Base-by-base conservation (phyloP, 2,888 invertebrate genomes). In the Hypsopygia costalis region DNA sequence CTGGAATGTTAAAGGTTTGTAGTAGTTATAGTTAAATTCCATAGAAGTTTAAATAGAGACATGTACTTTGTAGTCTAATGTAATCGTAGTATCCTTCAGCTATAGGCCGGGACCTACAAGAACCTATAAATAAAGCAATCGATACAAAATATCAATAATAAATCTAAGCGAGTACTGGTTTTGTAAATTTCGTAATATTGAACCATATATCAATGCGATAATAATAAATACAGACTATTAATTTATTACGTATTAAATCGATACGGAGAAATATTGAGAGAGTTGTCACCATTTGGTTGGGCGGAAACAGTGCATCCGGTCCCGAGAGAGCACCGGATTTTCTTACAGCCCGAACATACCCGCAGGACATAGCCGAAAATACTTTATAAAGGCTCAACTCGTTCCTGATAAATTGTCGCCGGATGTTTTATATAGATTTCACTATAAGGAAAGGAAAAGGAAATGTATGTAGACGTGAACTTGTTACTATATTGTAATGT, bases 371-470 rank as follows among this genome's bases (percentile, higher is more conserved):
- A 55, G 50, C 62, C 64, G 60, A 62, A 75, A 76, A 78, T 72
- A 74, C 70, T 71, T 72, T 70, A 70, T 66, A 74, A 59, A 69
- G 63, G 63, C 62, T 55, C 57, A 53, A 60, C 63, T 60, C 55
- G 56, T 63, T 59, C 52, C 58, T 73, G 73, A 80, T 75, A 72
- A 72, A 75, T 76, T 71, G 72, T 66, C 64, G 59, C 65, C 69
- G 72, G 74, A 74, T 69, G 64, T 65, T 74, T 68, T 65, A 67
- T 71, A 74, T 74, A 70, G 69, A 74, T 76, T 76, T 59, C 55
- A 61, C 55, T 62, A 55, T 49, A 48, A 44, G 41, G 38, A 49
- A 47, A 48, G 40, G 46, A 47, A 44, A 47, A 53, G 53, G 53
- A 53, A 60, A 64, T 58, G 58, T 63, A 57, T 40, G 36, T 28